Evolutionary conservation across 2,888 invertebrate species (phyloP).

Genomic region (Epinotia brunnichana): DNA sequence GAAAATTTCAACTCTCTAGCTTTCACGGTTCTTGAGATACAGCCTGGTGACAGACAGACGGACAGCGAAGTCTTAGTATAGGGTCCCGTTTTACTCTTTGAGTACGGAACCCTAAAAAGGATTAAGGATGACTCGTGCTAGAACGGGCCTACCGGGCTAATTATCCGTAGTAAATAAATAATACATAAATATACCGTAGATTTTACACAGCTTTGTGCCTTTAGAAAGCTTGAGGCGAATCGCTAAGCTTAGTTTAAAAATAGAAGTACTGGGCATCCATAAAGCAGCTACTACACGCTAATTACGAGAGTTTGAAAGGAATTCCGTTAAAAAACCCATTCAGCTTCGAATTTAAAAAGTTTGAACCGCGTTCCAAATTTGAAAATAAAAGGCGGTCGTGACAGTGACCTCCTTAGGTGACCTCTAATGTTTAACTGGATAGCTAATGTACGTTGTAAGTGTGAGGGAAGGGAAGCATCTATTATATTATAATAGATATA

Average conservation of each 20-base stretch:
- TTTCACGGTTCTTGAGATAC: too few species aligned
- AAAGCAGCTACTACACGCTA: conserved; percentile 12
- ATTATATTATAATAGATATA: too few species aligned
- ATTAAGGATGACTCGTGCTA: too few species aligned
- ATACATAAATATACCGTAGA: too few species aligned
- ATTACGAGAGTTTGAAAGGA: conserved; percentile 38
- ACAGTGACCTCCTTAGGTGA: conserved; percentile 62
- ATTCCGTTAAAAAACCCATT: conserved; percentile 37
- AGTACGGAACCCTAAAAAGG: too few species aligned
- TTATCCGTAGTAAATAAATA: too few species aligned
- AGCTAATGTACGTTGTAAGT: neutral
- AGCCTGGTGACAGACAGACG: too few species aligned
- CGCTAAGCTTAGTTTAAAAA: conserved; percentile 8
- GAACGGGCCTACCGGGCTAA: too few species aligned
- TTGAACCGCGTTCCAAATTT: conserved; percentile 50
- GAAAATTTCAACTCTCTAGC: too few species aligned
- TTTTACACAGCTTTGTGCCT: neutral
- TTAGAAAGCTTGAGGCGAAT: neutral
- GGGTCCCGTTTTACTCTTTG: too few species aligned
- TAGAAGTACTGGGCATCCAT: neutral
- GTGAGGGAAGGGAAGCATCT: too few species aligned
- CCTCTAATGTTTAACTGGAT: conserved; percentile 35
- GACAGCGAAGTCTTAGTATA: too few species aligned
- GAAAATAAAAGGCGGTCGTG: conserved; percentile 56
- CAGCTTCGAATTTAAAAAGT: conserved; percentile 41